These are phyloP conservation scores for Manacus vitellinus DNA, from an alignment of 2,113 vertebrate genomes.

Conservation along the genomic window DNA sequence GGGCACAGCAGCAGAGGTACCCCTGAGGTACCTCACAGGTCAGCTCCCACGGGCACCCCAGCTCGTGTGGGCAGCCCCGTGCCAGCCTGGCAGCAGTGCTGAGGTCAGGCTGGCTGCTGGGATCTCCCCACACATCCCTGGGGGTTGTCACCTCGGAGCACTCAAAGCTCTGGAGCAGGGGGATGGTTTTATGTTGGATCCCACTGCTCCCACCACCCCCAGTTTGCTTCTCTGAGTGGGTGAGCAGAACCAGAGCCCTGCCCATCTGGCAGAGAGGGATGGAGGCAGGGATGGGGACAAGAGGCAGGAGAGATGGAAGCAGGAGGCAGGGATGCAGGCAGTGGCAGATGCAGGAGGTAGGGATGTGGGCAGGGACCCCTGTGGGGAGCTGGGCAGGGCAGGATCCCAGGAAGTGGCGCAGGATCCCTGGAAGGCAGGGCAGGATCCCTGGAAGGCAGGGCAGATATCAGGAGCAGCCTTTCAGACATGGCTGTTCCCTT, in stretches of 20 bases:
- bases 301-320: neutral
- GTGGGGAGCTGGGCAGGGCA: neutral
- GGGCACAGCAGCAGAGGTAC: neutral
- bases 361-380: neutral
- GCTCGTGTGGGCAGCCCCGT: rapidly evolving
- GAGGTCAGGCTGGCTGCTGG: neutral
- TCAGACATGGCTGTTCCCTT: neutral
- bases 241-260: neutral
- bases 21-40: rapidly evolving
- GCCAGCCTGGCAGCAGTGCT: neutral
- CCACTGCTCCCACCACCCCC: neutral
- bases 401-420: neutral
- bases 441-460: neutral
- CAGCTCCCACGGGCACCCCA: neutral
- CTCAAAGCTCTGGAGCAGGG: rapidly evolving
- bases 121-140: neutral
- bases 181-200: rapidly evolving
- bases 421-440: neutral
- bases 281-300: neutral
- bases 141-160: rapidly evolving
- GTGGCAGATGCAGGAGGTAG: neutral
- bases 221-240: neutral
- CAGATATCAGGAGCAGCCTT: neutral
- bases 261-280: neutral
- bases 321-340: neutral